Evolutionary conservation across 1,140 invertebrate genomes (phyloP).

Genomic region (Eriocheir sinensis): DNA sequence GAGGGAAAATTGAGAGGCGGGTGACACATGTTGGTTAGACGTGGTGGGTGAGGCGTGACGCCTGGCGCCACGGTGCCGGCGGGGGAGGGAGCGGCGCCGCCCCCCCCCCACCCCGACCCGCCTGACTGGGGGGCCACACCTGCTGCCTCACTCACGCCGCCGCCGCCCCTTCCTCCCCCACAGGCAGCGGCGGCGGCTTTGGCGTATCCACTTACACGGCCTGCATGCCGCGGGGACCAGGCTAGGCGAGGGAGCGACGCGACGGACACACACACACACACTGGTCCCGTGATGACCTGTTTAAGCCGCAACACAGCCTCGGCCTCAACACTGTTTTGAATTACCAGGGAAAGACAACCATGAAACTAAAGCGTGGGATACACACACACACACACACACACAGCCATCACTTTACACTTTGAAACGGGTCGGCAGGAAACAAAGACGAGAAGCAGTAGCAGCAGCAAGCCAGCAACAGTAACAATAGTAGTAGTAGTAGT

Average conservation of each 20-base stretch:
- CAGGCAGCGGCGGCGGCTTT: neutral
- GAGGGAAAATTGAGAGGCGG: conserved; percentile 20
- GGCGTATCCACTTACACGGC: neutral
- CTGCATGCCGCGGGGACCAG: neutral
- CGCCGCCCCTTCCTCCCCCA: neutral
- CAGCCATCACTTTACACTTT: neutral
- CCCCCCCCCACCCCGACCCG: no score
- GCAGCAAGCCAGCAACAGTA: no score
- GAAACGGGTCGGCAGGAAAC: neutral
- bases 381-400: no score
- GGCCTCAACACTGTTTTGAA: no score
- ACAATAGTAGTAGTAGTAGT: no score
- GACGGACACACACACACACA: neutral
- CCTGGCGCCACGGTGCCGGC: conserved; percentile 46
- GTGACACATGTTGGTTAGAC: conserved; percentile 15
- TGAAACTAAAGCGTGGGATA: no score
- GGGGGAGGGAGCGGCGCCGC: neutral
- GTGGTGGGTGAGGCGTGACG: conserved; percentile 12
- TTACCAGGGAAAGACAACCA: no score
- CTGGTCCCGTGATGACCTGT: neutral
- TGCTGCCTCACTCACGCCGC: neutral
- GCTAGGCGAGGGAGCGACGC: neutral
- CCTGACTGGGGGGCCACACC: neutral
- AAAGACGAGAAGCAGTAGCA: conserved; percentile 24
- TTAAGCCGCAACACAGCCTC: neutral